These are phyloP conservation scores for Etheostoma spectabile DNA, from an alignment of 2,113 vertebrate species.

Conservation along the genomic window DNA sequence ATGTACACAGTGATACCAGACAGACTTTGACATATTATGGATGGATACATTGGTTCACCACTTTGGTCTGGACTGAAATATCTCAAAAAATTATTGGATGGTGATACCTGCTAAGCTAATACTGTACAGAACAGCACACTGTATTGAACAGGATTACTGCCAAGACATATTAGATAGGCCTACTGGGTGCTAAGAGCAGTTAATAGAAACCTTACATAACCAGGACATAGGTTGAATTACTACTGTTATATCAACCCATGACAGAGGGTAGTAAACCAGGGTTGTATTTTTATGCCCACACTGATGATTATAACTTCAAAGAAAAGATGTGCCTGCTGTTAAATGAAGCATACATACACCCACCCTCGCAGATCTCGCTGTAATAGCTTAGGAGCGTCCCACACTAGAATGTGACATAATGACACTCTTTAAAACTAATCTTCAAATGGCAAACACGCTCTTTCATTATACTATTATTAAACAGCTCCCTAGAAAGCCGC, in stretches of 20 bases:
- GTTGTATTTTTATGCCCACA: conserved; percentile 20
- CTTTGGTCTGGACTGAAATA: background rate
- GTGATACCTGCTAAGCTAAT: background rate
- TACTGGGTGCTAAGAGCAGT: background rate
- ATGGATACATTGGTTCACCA: background rate
- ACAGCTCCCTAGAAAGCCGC: conserved; percentile 22
- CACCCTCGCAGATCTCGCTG: conserved; percentile 11
- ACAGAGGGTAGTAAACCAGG: background rate
- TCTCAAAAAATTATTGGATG: background rate
- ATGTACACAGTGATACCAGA: background rate
- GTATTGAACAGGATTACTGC: conserved; percentile 1
- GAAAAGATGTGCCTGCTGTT: conserved; percentile 31
- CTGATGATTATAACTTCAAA: conserved; percentile 27
- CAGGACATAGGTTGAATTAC: conserved; percentile 9
- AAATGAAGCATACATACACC: conserved; percentile 14
- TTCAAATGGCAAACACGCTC: conserved; percentile 21
- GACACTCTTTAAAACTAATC: conserved; percentile 38
- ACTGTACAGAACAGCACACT: background rate
- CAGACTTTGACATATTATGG: background rate
- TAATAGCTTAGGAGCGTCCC: conserved; percentile 3
- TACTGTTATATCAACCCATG: conserved; percentile 15
- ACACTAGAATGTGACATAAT: conserved; percentile 16
- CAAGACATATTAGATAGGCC: background rate
- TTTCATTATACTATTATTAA: conserved; percentile 28
- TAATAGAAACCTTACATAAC: conserved; percentile 17